A percentile compares a stretch with the other conserved stretches of the same genome.
These are phyloP conservation scores for Cancer borealis DNA, from an alignment of 2,888 invertebrate species.

Conservation along the genomic window DNA sequence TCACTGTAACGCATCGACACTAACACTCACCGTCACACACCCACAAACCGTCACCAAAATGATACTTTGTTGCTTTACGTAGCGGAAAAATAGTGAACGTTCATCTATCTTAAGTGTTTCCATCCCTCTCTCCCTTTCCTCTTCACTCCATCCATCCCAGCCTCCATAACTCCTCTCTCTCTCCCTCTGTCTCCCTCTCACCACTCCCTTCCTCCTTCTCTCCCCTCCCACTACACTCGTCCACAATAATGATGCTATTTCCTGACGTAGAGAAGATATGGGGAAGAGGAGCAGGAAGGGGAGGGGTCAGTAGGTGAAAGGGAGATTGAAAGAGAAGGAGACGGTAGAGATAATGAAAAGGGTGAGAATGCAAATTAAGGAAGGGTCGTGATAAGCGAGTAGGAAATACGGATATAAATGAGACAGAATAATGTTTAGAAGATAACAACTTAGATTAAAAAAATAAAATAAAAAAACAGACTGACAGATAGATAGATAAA, in stretches of 20 bases:
- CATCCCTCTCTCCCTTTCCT: not conserved
- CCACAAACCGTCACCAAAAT: too few species aligned
- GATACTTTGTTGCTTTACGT: too few species aligned
- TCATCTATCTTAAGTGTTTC: not conserved
- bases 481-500: not conserved
- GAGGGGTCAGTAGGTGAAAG: conserved; percentile 8
- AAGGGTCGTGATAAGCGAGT: not conserved
- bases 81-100: not conserved
- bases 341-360: not conserved
- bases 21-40: too few species aligned
- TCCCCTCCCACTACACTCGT: not conserved
- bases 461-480: not conserved
- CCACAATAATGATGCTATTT: conserved; percentile 4
- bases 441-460: not conserved
- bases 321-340: not conserved
- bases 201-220: not conserved
- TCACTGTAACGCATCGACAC: too few species aligned
- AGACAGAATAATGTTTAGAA: not conserved
- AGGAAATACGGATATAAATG: not conserved
- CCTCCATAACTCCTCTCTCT: not conserved
- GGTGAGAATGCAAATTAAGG: conserved; percentile 8
- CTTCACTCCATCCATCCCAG: not conserved
- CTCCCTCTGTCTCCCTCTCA: conserved; percentile 10
- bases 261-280: not conserved
- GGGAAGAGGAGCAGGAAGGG: not conserved